Evolutionary conservation across 2,797 vertebrate species (phyloP), one percentile per base, ranked within the genome.

Genomic region (Sebastes taczanowskii): DNA sequence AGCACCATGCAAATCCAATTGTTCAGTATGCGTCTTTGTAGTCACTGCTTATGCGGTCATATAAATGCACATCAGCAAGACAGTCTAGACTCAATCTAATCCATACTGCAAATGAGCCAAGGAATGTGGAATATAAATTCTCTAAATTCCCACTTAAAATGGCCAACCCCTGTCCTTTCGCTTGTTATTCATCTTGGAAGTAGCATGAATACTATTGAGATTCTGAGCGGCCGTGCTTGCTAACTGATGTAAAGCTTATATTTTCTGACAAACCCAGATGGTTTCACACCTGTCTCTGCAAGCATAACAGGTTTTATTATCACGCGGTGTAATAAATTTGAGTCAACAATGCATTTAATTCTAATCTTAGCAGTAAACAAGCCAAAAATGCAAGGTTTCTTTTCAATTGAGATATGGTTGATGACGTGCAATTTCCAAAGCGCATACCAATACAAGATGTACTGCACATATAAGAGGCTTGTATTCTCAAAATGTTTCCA

Each of bases 191-290:
- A 58, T 10, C 42, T 46, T n/a, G 29, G 52, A 70, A 72, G 46
- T 42, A 56, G 20, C 20, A 25, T 30, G 10, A 35, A 70, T 49
- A 34, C 49, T n/a, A 10, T 59, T 58, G 70, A 78, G 66, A 86
- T 79, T 80, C 75, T 18, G 62, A 66, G 82, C 65, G 64, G 67
- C 71, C 65, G 27, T 42, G 55, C 69, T 74, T 74, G 13, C 68
- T 60, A 69, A 69, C 64, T 65, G 64, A 88, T 69, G 59, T 79
- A 70, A 83, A 67, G 67, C 55, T 85, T 78, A 86, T 81, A 80
- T 70, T 80, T 84, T 81, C 66, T 69, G 82, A 88, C 78, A 71
- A 86, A 81, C 78, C 69, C 89, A 89, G 78, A 84, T 92, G 88
- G 87, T 81, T 83, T 70, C 74, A 72, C 90, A 90, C 77, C 88